Evolutionary conservation across 2,888 invertebrate species (phyloP), one percentile per base, ranked within the genome.

Genomic region (Erebia ligea): DNA sequence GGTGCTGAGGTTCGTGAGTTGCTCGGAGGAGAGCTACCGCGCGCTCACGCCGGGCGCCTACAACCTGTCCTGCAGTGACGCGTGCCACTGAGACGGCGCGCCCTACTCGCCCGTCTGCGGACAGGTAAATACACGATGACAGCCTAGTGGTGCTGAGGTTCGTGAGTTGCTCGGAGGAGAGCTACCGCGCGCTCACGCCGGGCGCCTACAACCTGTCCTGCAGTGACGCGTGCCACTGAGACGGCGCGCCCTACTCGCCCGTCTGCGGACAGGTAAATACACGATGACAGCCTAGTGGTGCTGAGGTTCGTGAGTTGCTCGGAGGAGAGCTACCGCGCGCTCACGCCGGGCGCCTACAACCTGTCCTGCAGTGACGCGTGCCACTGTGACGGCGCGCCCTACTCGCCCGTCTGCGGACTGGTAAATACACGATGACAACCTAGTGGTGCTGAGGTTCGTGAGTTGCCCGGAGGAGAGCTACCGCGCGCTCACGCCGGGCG

Each of bases 231-330:
- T 98, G 98, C 82, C 94, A 94, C 79, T 98, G 98, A 85, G 95
- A 96, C 84, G 94, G 94, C 76, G 95, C 95, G 76, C 95, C 96
- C 77, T 98, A 97, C 86, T 95, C 96, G 74, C 98, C 98, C 2
- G 96, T 98, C 67, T 98, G 98, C 83, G 97, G 97, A 64, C 94
- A 95, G 89, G 93, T 92, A 68, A 15, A 74, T 64, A 34, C 6
- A 34, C 6, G 34, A 34, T 34, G 34, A 34, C 25, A 25, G 95
- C 79, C 98, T 98, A 98, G 95, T 96, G 19, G 91, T 97, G 72
- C 88, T 98, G 56, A 98, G 98, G 97, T 97, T 98, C 88, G 96
- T 98, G 80, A 98, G 98, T 48, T 98, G 98, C 85, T 97, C 97
- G 15, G 97, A 97, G 94, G 96, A 96, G 84, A 97, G 96, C 83